Conservation (phyloP, 1,140 invertebrate genomes). For the Leptinotarsa texana region DNA sequence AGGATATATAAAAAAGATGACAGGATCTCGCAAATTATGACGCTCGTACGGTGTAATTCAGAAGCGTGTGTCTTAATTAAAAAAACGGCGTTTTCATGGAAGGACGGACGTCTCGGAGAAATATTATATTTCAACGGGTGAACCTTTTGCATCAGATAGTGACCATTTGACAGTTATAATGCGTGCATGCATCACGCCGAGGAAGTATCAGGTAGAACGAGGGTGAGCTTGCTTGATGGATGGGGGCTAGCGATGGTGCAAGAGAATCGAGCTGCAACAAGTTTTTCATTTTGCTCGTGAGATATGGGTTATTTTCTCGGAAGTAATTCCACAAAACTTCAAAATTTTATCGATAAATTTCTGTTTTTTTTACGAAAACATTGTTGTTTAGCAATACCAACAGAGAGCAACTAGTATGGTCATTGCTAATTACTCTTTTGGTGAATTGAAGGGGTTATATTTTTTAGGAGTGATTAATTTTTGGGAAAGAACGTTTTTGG, state of each 20-base stretch:
- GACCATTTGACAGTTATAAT: slow-evolving; percentile 23
- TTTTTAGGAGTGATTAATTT: no score
- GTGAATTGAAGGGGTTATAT: no score
- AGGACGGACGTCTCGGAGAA: slow-evolving; percentile 16
- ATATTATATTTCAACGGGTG: slow-evolving; percentile 26
- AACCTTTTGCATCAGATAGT: slow-evolving; percentile 22
- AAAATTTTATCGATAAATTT: no score
- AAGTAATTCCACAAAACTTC: no score
- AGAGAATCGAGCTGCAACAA: slow-evolving; percentile 9
- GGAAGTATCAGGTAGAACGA: slow-evolving; percentile 24
- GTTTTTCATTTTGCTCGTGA: slow-evolving; percentile 2
- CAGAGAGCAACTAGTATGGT: no score
- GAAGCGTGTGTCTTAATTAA: slow-evolving; percentile 16
- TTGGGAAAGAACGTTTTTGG: no score
- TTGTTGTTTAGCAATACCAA: no score
- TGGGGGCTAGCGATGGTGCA: slow-evolving; percentile 2
- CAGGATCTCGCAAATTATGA: slow-evolving; percentile 19
- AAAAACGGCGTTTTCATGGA: slow-evolving; percentile 22
- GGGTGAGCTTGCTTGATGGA: slow-evolving; percentile 17
- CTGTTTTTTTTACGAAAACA: no score
- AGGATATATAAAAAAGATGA: background rate
- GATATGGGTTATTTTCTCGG: background rate
- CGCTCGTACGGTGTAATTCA: slow-evolving; percentile 21
- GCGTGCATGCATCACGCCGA: slow-evolving; percentile 19
- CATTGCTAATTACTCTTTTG: no score